Evolutionary conservation across 2,113 vertebrate genomes (phyloP).

Genomic region (Microtus pennsylvanicus): DNA sequence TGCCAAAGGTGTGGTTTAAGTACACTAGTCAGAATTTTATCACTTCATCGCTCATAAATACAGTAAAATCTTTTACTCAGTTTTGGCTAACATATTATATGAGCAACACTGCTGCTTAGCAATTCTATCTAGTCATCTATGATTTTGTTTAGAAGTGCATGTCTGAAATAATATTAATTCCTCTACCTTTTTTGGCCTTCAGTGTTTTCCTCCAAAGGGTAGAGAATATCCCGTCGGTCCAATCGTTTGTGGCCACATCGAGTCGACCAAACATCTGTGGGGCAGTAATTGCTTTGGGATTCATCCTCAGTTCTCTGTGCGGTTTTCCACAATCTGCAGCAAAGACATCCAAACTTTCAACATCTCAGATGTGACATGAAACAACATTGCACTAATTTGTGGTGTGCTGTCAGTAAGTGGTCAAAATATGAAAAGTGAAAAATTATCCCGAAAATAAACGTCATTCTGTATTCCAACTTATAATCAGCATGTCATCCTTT

Average conservation of each 20-base stretch:
- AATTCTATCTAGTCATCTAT: neutral
- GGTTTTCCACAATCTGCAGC: slow-evolving; percentile 93
- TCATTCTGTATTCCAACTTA: slow-evolving; percentile 4
- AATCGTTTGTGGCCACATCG: slow-evolving; percentile 97
- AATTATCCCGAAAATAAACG: slow-evolving; percentile 46
- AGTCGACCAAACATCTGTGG: slow-evolving; percentile 98
- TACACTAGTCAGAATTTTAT: neutral
- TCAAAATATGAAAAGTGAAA: neutral
- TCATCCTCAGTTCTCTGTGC: slow-evolving; percentile 99
- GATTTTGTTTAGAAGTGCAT: neutral
- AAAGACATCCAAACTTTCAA: slow-evolving; percentile 44
- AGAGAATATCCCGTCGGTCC: slow-evolving; percentile 99
- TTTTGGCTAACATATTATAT: neutral
- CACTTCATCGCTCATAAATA: slow-evolving; percentile 26
- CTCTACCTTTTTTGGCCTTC: slow-evolving; percentile 94
- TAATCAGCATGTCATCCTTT: slow-evolving; percentile 48
- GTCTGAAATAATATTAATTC: neutral
- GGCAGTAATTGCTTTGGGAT: slow-evolving; percentile 98
- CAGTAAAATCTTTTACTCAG: neutral
- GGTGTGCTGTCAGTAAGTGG: neutral
- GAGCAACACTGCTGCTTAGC: neutral
- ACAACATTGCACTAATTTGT: neutral
- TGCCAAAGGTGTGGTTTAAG: neutral
- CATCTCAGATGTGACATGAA: neutral
- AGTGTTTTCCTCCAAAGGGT: slow-evolving; percentile 97